Conservation (phyloP, 1,140 invertebrate genomes). For the Microplitis demolitor region DNA sequence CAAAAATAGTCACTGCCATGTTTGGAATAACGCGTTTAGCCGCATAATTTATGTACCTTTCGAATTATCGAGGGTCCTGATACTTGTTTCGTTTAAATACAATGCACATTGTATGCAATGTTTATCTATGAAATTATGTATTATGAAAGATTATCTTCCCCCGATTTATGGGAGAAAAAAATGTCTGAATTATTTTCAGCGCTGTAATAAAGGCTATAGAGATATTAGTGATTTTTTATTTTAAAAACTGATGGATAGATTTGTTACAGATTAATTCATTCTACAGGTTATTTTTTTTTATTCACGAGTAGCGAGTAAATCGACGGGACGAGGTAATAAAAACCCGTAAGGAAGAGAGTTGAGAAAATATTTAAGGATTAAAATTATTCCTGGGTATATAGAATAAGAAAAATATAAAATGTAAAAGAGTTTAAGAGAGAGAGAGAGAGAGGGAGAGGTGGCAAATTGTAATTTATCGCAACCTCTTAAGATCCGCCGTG, state of each 20-base stretch:
- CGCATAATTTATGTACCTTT: too few species aligned
- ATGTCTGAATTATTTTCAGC: too few species aligned
- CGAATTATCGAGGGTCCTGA: too few species aligned
- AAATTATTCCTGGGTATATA: background rate
- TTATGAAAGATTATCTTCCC: too few species aligned
- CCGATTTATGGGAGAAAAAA: too few species aligned
- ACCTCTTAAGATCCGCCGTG: slow-evolving; percentile 11
- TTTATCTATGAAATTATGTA: too few species aligned
- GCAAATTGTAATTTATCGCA: slow-evolving; percentile 43
- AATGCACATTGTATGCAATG: too few species aligned
- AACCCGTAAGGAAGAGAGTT: background rate
- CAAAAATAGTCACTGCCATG: background rate
- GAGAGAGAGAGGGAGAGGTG: slow-evolving; percentile 19
- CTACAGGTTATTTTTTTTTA: background rate
- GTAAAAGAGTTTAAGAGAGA: background rate
- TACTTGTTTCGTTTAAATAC: too few species aligned
- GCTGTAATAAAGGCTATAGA: background rate
- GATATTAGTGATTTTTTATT: slow-evolving; percentile 10
- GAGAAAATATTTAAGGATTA: background rate
- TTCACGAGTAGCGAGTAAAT: slow-evolving; percentile 22
- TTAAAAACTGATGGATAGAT: slow-evolving; percentile 6
- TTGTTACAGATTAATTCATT: slow-evolving; percentile 23
- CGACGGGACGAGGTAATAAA: slow-evolving; percentile 14
- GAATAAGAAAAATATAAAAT: background rate
- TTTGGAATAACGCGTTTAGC: slow-evolving; percentile 6